Percentiles rank a stretch among this genome's conserved stretches.
Evolutionary conservation across 1,140 invertebrate species (phyloP).

Genomic region (Eulimnadia texana): DNA sequence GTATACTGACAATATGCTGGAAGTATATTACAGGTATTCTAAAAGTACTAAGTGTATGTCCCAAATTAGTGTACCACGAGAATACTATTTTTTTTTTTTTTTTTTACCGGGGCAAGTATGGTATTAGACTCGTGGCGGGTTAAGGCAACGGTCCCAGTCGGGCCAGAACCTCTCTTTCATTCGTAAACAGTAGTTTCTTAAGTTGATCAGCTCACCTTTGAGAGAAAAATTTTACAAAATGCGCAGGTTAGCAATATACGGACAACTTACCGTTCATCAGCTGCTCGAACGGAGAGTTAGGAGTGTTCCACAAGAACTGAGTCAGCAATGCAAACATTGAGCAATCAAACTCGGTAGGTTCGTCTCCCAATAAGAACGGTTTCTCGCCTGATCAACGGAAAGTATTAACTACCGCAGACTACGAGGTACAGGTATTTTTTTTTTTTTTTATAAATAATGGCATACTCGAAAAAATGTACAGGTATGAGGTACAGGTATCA

Average conservation of each 20-base stretch:
- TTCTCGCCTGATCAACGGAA: slow-evolving; percentile 17
- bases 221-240: slow-evolving; percentile 1
- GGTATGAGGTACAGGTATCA: background rate
- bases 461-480: background rate
- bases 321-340: slow-evolving; percentile 31
- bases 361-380: slow-evolving; percentile 29
- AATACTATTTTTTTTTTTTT: too few relatives aligned
- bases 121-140: background rate
- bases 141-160: slow-evolving; percentile 27
- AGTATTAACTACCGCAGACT: too few relatives aligned
- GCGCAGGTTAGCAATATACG: background rate
- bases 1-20: background rate
- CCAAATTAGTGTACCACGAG: too few relatives aligned
- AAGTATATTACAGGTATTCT: too few relatives aligned
- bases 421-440: too few relatives aligned
- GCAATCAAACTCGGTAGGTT: slow-evolving; percentile 30
- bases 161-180: slow-evolving; percentile 28
- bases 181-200: slow-evolving; percentile 24
- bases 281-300: slow-evolving; percentile 24
- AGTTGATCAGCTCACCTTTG: slow-evolving; percentile 24
- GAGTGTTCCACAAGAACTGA: slow-evolving; percentile 29
- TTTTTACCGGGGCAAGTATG: too few relatives aligned
- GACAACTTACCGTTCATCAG: slow-evolving; percentile 22
- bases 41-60: too few relatives aligned
- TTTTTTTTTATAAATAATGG: background rate